Evolutionary conservation across 2,888 invertebrate genomes (phyloP).

Genomic region (Epinotia nisella): DNA sequence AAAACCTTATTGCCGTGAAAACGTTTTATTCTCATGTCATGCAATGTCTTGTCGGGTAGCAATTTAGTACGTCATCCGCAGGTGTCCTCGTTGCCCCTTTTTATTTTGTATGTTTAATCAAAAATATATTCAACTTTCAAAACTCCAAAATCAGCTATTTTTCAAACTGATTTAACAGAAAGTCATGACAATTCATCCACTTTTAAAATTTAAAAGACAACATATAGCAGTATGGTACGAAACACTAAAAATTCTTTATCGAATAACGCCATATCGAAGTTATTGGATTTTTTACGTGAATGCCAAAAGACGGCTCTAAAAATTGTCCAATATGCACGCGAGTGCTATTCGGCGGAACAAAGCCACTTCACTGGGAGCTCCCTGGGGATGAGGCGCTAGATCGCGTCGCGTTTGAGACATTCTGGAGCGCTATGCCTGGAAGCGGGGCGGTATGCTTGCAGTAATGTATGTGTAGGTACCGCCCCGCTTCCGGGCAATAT

Average conservation of each 20-base stretch:
- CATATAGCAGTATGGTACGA: too few species aligned
- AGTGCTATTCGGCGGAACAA: not conserved
- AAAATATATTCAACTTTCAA: constrained; percentile 8
- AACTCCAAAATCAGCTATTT: not conserved
- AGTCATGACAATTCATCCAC: too few species aligned
- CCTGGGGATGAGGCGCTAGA: not conserved
- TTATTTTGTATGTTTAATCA: constrained; percentile 6
- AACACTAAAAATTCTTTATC: not conserved
- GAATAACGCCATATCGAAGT: not conserved
- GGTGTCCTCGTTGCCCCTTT: constrained; percentile 2
- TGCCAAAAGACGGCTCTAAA: not conserved
- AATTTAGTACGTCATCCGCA: constrained; percentile 20
- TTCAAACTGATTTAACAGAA: too few species aligned
- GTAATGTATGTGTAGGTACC: too few species aligned
- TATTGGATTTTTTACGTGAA: not conserved
- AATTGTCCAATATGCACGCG: not conserved
- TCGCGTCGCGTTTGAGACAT: not conserved
- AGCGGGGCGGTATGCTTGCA: too few species aligned
- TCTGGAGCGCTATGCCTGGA: not conserved
- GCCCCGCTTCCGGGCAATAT: too few species aligned
- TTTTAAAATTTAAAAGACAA: too few species aligned
- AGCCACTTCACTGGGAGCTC: constrained; percentile 7
- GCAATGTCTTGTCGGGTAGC: constrained; percentile 5
- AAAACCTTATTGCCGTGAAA: not conserved
- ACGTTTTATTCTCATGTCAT: not conserved